Evolutionary conservation across 1,140 invertebrate species (phyloP).

Genomic region (Diorhabda sublineata): DNA sequence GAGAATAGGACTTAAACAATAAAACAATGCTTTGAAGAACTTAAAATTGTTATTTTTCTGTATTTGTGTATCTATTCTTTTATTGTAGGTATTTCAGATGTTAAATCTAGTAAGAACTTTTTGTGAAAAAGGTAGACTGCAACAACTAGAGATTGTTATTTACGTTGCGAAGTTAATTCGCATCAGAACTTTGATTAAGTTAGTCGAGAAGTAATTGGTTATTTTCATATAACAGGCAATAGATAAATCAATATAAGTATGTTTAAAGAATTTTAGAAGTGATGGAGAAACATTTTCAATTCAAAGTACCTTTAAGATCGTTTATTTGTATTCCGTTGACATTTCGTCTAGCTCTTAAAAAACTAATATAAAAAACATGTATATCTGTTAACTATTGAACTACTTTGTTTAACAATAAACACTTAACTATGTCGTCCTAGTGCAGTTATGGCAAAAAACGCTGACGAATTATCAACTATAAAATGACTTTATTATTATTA

Average conservation of each 20-base stretch:
- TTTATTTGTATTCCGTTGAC: slow-evolving; percentile 12
- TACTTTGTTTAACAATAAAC: slow-evolving; percentile 24
- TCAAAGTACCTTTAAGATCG: slow-evolving; percentile 19
- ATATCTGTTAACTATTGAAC: slow-evolving; percentile 28
- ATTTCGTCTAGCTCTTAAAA: slow-evolving; percentile 20
- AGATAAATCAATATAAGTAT: neutral
- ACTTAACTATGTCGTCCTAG: slow-evolving; percentile 20
- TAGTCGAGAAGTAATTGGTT: too few species aligned
- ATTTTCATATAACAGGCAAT: too few species aligned
- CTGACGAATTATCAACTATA: slow-evolving; percentile 17
- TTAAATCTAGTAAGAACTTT: too few species aligned
- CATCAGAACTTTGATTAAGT: too few species aligned
- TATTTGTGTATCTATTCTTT: too few species aligned
- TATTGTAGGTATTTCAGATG: too few species aligned
- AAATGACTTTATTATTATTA: neutral
- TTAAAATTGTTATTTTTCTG: too few species aligned
- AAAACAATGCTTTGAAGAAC: too few species aligned
- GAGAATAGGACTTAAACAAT: too few species aligned
- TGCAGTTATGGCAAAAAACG: slow-evolving; percentile 22
- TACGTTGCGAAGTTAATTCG: too few species aligned
- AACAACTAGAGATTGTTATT: too few species aligned
- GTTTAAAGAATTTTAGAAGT: neutral
- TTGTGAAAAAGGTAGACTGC: too few species aligned
- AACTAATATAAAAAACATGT: slow-evolving; percentile 29
- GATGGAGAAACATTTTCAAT: slow-evolving; percentile 15